Base-by-base conservation (phyloP, 2,113 vertebrate species). In the Mormoops blainvillei region DNA sequence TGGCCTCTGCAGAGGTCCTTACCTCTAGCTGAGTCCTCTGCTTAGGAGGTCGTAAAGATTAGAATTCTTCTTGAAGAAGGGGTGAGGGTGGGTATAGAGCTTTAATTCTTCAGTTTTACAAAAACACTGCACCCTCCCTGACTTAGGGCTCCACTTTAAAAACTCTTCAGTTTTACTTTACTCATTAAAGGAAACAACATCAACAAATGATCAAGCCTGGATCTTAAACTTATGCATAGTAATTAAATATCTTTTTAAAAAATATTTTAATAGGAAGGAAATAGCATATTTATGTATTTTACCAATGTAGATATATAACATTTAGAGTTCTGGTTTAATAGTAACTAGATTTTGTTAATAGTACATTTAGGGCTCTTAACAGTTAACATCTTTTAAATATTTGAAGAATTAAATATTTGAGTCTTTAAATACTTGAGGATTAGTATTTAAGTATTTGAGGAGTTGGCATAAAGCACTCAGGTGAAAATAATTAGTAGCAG, bases 331-430 rank as follows among this genome's bases (percentile, higher is more conserved):
- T 88, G 52, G 7, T 91, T 89, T 96, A 88, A 67, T 76, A 94
- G 20, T 76, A 82, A 82, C 41, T 91, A 70, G 28, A n/a, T 86
- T 89, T 93, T n/a, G 15, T 91, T 70, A 91, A 31, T 68, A 56
- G 41, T 93, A 68, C 24, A 63, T 43, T 91, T 94, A 65, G 24
- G 9, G 24, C 24, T 22, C 16, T 87, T 92, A 70, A 65, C 15
- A 76, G 31, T 67, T 45, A 38, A 10, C 48, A 48, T 86, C 61
- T 91, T 94, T 95, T 92, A 89, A 70, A 48, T 94, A 91, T 68
- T 56, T 88, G 41, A 85, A 45, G 61, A 78, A 38, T 89, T 89
- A 89, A 78, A 38, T 65, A 14, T 56, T 65, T 71, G 89, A 82
- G 28, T 12, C 38, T 81, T 92, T 80, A 89, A 52, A 43, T 87